Conservation (phyloP, 2,888 invertebrate genomes). For the Ctena decussata region DNA sequence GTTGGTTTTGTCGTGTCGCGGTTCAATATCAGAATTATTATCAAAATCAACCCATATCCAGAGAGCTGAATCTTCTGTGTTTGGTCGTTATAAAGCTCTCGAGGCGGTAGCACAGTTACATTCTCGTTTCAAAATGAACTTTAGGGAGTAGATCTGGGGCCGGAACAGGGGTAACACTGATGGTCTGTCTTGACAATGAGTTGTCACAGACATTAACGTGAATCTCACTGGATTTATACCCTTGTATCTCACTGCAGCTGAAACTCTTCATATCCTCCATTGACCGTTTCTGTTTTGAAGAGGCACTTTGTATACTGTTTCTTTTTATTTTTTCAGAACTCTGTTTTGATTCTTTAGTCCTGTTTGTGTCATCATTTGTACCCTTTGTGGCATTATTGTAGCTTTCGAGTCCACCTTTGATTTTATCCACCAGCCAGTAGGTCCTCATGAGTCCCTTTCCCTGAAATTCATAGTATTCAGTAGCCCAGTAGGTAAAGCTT, state of each 20-base stretch:
- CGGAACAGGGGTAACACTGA: not conserved
- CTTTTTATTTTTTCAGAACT: not conserved
- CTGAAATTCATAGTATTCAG: no score
- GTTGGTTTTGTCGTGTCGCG: no score
- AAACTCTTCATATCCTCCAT: not conserved
- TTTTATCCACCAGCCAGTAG: conserved; percentile 47
- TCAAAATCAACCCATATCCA: no score
- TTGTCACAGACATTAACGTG: not conserved
- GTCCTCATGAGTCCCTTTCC: conserved; percentile 69
- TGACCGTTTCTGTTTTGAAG: not conserved
- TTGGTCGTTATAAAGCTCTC: no score
- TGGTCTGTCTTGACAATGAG: not conserved
- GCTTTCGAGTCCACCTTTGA: not conserved
- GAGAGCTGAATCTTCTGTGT: no score
- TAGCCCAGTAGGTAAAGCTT: no score
- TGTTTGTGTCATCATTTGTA: not conserved
- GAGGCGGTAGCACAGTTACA: no score
- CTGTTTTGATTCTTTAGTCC: no score
- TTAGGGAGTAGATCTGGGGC: conserved; percentile 3
- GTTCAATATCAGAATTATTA: no score
- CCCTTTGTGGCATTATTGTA: not conserved
- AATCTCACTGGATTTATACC: not conserved
- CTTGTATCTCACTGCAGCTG: not conserved
- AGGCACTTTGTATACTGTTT: not conserved
- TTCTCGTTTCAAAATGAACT: not conserved